Base-by-base conservation (phyloP, 2,797 vertebrate genomes). In the Parauchenoglanis ngamensis region DNA sequence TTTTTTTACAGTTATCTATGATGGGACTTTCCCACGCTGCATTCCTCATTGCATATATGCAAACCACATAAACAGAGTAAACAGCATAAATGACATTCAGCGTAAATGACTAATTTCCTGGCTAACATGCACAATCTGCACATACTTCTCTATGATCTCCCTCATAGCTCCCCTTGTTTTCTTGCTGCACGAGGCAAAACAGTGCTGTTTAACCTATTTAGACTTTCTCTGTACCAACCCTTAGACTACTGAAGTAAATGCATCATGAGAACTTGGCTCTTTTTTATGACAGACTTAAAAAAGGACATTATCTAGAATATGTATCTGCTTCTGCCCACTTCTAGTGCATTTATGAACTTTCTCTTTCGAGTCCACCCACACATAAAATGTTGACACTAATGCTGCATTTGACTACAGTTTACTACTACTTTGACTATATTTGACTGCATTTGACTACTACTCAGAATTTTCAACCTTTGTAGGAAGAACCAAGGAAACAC, bases 51-150 rank as follows among this genome's bases (percentile, higher is more conserved):
- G 78, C 77, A 59, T 7, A 25, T 80, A 59, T 80, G 77, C 35
- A 81, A 63, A 61, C 35, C 57, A 81, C 78, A 61, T 44, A 80
- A 80, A 80, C 78, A 80, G 35, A 63, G 78, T 81, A 81, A 63
- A 63, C 35, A 80, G 21, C 49, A 67, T 35, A 35, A 68, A 28
- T 83, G 81, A 25, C 49, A 52, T 67, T 67, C 46, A 52, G 81
- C 15, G 1, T 70, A 23, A 84, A 84, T 70, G 82, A 52, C n/a
- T 65, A 83, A 67, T 83, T 83, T 67, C 77, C 77, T 80, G 77
- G 56, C 56, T 25, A 80, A 35, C 0, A 0, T 80, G 54, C 54
- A 57, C 10, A 35, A 54, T 21, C 76, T 79, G 56, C 56, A 59
- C 77, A 80, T 80, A 11, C 76, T 35, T 19, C 76, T 3, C 57